Evolutionary conservation across 1,140 invertebrate genomes (phyloP).

Genomic region (Hestina assimilis): DNA sequence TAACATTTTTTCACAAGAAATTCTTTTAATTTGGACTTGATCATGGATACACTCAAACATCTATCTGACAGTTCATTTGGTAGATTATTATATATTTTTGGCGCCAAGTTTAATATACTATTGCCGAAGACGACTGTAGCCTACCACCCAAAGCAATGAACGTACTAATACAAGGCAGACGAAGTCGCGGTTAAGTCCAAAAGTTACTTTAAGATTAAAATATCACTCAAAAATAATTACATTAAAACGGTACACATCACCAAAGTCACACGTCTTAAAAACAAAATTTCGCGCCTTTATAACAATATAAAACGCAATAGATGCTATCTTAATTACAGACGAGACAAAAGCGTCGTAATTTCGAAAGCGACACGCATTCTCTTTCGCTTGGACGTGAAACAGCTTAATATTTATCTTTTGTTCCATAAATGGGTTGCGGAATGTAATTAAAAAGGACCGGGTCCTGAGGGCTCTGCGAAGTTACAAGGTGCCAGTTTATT

Average conservation of each 20-base stretch:
- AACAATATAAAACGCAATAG: constrained; percentile 14
- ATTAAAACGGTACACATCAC: constrained; percentile 10
- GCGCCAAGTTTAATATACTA: too few species aligned
- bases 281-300: constrained; percentile 21
- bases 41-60: too few species aligned
- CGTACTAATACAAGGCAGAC: too few species aligned
- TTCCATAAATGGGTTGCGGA: constrained; percentile 24
- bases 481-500: constrained; percentile 20
- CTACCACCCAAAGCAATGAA: too few species aligned
- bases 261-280: constrained; percentile 10
- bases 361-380: constrained; percentile 27
- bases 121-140: too few species aligned
- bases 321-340: constrained; percentile 26
- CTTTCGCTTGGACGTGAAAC: constrained; percentile 22
- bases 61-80: too few species aligned
- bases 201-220: too few species aligned
- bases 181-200: too few species aligned
- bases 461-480: constrained; percentile 16
- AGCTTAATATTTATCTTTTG: constrained; percentile 29
- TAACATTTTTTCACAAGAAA: too few species aligned
- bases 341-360: constrained; percentile 26
- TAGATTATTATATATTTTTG: too few species aligned
- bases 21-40: too few species aligned
- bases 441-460: constrained; percentile 32
- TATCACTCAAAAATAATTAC: background rate